phyloP scores from a whole-genome alignment of 2,797 vertebrate genomes.

The Pogonophryne albipinna region DNA sequence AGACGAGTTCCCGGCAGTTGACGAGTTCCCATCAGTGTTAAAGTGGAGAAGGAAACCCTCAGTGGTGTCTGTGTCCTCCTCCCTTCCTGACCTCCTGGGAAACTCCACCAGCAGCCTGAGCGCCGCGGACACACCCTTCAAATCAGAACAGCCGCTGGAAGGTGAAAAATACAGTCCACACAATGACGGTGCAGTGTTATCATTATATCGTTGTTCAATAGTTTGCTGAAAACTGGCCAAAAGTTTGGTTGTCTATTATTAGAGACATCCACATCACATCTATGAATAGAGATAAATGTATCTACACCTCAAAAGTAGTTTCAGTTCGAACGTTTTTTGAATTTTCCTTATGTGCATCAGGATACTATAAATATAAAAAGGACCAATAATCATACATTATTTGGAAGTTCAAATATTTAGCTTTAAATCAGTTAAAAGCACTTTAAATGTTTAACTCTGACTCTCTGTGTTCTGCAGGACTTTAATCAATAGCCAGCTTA shows the following conservation, averaged over 20 bases:
- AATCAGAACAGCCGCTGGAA: conserved; percentile 84
- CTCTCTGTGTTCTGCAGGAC: neutral
- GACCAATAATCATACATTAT: neutral
- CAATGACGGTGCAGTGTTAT: neutral
- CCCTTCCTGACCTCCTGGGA: conserved; percentile 89
- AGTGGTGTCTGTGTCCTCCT: conserved; percentile 86
- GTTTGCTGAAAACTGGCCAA: neutral
- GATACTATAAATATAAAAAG: neutral
- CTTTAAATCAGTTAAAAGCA: neutral
- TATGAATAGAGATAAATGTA: neutral
- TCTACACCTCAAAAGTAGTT: neutral
- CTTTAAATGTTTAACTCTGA: neutral
- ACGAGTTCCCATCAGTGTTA: conserved; percentile 86
- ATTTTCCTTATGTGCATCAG: neutral
- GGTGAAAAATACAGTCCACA: conserved; percentile 62
- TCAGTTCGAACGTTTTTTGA: neutral
- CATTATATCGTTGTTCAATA: neutral
- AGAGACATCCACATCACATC: neutral
- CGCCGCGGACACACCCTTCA: conserved; percentile 85
- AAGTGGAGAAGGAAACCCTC: conserved; percentile 94
- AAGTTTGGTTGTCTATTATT: neutral
- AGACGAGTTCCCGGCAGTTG: conserved; percentile 88
- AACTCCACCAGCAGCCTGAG: conserved; percentile 87
- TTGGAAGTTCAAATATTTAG: neutral
- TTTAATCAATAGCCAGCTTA: neutral